Evolutionary conservation across 2,113 vertebrate species (phyloP).

Genomic region (Athene noctua): DNA sequence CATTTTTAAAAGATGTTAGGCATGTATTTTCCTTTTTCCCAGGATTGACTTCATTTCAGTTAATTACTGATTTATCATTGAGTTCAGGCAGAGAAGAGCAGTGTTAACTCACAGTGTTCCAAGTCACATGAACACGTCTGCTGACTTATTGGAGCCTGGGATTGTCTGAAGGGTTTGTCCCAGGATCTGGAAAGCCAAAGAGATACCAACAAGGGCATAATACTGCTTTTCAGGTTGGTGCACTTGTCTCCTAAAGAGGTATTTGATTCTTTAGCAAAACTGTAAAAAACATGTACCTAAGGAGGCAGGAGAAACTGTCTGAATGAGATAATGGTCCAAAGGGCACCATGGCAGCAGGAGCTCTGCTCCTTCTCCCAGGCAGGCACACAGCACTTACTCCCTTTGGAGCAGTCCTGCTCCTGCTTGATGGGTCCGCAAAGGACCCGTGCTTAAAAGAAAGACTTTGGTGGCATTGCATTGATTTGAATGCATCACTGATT

Average conservation of each 20-base stretch:
- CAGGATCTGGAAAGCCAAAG: background rate
- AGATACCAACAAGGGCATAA: background rate
- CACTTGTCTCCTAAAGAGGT: background rate
- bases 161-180: background rate
- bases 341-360: background rate
- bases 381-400: background rate
- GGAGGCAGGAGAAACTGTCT: background rate
- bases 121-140: background rate
- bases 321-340: background rate
- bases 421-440: background rate
- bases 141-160: background rate
- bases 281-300: background rate
- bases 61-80: background rate
- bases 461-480: background rate
- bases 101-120: background rate
- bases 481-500: background rate
- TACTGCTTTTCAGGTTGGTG: background rate
- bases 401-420: background rate
- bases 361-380: background rate
- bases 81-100: background rate
- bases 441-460: background rate
- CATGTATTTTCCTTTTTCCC: background rate
- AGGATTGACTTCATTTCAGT: background rate
- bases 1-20: background rate
- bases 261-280: background rate